Evolutionary conservation across 1,140 invertebrate species (phyloP), one percentile per base, ranked within the genome.

Genomic region (Adoxophyes honmai): DNA sequence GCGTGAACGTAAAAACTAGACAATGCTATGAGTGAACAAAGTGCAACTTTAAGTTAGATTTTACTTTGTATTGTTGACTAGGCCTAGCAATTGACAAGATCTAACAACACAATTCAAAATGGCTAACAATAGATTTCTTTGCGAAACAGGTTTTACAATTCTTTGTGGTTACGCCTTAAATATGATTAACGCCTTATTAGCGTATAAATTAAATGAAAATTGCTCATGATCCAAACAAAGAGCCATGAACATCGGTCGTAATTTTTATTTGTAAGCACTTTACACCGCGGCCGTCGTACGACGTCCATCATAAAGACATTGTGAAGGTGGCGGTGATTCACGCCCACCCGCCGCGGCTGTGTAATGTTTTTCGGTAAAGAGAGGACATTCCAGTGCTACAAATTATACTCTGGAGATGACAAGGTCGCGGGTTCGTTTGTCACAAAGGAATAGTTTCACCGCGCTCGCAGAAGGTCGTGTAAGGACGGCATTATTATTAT

Each of bases 231-330:
- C 8, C 16, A 18, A 33, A 48, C 42, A 48, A 48, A 48, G 42
- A 48, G 18, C 10, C 42, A 13, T 48, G 16, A 48, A 48, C 42
- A 21, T 48, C 0, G 14, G 42, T 3, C 6, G 42, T 48, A 33
- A 48, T 48, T 48, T 48, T 48, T 48, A 48, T 48, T 48, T 48
- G 42, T 48, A 28, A 48, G n/a, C 42, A 48, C 42, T 48, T 28
- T 48, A 48, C 42, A 28, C 16, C 11, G 42, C 42, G 39, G 21
- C 21, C 21, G 6, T 21, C 15, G 15, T 10, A 16, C 16, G 42
- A 48, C 18, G 21, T 48, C 16, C 42, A 33, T 48, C 42, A 48
- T 48, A 48, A 48, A 48, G 18, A 48, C 42, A 44, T 42, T 10
- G 15, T 18, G 21, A 28, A 28, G 2, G 21, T 28, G 38, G 10